Evolutionary conservation across 2,888 invertebrate species (phyloP), one percentile per base, ranked within the genome.

Genomic region (Chloroclysta siterata): DNA sequence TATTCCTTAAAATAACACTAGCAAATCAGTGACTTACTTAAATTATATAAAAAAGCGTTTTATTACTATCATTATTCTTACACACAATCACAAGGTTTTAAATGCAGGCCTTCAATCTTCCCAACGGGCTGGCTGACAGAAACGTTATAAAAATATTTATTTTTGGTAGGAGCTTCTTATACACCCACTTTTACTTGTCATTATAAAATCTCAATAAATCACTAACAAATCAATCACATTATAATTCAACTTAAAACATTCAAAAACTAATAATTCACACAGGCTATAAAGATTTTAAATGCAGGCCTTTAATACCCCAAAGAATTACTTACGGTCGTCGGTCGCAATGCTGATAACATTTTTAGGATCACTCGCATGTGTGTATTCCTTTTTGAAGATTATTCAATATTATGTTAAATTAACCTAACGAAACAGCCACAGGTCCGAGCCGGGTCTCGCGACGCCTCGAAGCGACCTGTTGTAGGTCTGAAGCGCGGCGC

Each of bases 401-500:
- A 50, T 33, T 47, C 22, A 2, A 33, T n/a, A n/a, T n/a, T 11
- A 8, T 6, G 10, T 36, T 6, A 36, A 6, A 8, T 10, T 36
- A 2, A 7, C 11, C 22, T 53, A 60, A 14, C 11, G 33, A 10
- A 62, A 56, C 6, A 62, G 56, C 62, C 62, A 62, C 15, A 15
- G 52, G 0, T 29, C 41, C 33, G 48, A 28, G 48, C 47, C 57
- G 11, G 56, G 53, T 22, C 29, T 11, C 8, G 52, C 46, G 41
- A 17, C 36, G 8, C 52, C 60, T 0, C 53, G 22, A 41, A 58
- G 51, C 41, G 36, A 28, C 4, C 53, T 13, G 53, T 65, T 65
- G 53, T 51, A 17, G 10, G 57, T 29, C 17, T 10, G 60, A 39
- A 65, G 65, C 53, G 60, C 65, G 8, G 60, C 65, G 29, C 65